Evolutionary conservation across 2,888 invertebrate genomes (phyloP).

Genomic region (Trichopoda pennipes): DNA sequence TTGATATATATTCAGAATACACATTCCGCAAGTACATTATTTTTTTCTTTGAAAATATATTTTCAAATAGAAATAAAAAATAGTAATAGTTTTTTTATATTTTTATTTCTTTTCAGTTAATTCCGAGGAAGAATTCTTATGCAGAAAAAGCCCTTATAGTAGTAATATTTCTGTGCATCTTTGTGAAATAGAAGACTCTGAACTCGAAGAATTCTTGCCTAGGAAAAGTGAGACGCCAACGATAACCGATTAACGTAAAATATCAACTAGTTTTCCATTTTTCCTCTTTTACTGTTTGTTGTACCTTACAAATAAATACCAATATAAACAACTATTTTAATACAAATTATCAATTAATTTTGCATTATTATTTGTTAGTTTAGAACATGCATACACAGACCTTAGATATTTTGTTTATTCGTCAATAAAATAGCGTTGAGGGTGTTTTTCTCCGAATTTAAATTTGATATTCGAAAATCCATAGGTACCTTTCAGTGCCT

Average conservation of each 20-base stretch:
- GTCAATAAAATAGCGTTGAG: too few relatives aligned
- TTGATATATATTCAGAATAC: too few relatives aligned
- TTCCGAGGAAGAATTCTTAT: conserved; percentile 57
- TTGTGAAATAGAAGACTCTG: conserved; percentile 96
- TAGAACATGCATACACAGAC: too few relatives aligned
- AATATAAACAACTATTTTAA: conserved; percentile 60
- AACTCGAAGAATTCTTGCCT: conserved; percentile 84
- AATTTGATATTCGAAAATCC: too few relatives aligned
- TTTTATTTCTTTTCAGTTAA: conserved; percentile 55
- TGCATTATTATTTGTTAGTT: background rate
- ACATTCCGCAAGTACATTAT: too few relatives aligned
- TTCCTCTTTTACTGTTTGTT: conserved; percentile 47
- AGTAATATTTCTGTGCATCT: conserved; percentile 93
- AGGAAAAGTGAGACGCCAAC: conserved; percentile 40
- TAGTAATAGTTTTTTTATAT: background rate
- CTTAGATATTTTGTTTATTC: too few relatives aligned
- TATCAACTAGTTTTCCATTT: conserved; percentile 57
- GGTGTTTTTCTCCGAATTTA: too few relatives aligned
- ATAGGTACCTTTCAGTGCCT: too few relatives aligned
- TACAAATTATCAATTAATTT: conserved; percentile 31
- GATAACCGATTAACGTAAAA: conserved; percentile 42
- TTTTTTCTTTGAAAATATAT: too few relatives aligned
- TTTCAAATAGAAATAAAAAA: too few relatives aligned
- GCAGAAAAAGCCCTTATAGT: conserved; percentile 65
- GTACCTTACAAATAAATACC: conserved; percentile 53